Evolutionary conservation across 2,797 vertebrate genomes (phyloP), one percentile per base, ranked within the genome.

Genomic region (Myotis findleyi): DNA sequence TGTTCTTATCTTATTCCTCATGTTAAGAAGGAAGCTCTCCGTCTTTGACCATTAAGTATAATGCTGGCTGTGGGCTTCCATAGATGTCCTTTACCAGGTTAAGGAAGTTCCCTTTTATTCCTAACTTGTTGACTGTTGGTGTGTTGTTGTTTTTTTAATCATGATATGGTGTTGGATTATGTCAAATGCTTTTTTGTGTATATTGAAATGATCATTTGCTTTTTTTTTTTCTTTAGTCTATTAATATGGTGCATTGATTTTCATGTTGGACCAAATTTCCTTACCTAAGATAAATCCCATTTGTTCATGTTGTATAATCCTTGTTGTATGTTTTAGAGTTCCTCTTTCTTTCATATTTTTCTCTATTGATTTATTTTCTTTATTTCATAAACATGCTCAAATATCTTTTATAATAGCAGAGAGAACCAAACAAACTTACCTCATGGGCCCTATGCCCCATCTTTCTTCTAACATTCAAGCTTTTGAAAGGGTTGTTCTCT

Each of bases 221-320:
- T 68, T 68, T 87, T 68, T 87, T 27, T 69, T 44, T n/a, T 2
- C 23, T 82, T 92, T 85, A 68, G 80, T 84, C 44, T 94, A 27
- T 79, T 84, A 87, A 87, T 62, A 80, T 80, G 18, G 25, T 33
- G 11, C 47, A 27, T 21, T 51, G 6, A 82, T 73, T 92, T 95
- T 93, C 30, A 33, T 80, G 25, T 64, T 84, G 36, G 85, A 75
- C 38, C 17, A 38, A 41, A 10, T 13, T 93, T 75, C 12, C 7
- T 87, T 30, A 25, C 33, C 25, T 83, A 51, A 25, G 20, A 57
- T 69, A 64, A 68, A 62, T 55, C 18, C 23, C 41, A 49, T 3
- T 66, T 90, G 38, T 9, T 71, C 55, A 27, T 57, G 25, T 6
- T 69, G 5, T 82, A 77, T 64, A 93, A 85, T 57, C 23, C 7